Base-by-base conservation (phyloP, 2,888 invertebrate species). In the Caenorhabditis uteleia region DNA sequence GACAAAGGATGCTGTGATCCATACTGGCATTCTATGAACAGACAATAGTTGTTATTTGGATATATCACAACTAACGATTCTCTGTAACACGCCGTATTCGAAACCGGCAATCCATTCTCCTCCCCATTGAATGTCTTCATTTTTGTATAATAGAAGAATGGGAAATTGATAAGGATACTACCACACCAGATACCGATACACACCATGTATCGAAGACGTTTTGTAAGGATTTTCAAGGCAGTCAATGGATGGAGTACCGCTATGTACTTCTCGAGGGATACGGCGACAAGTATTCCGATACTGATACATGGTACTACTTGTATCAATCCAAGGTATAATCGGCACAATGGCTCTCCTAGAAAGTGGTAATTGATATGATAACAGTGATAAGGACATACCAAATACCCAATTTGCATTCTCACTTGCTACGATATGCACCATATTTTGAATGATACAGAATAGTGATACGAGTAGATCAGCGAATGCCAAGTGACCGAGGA, bases 391-490 rank as follows among this genome's bases (percentile, higher is more conserved):
- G 43, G 21, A 20, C 38, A 55, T 38, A 21, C 65, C 68, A 80
- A 82, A 46, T 7, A 76, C 75, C 82, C 82, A 82, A 29, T 68
- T 61, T 10, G 70, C 77, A 42, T 90, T 66, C 26, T 72, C 69
- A 25, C 69, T 62, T 42, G 85, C 87, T 54, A 91, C 87, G 84
- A 91, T 91, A 75, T 90, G 90, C 42, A 90, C 89, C 76, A 93
- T 87, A 83, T 91, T 93, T 84, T 93, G 93, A 84, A 91, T 90
- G 55, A 93, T 91, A 85, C 93, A 93, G 85, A 93, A 93, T 50
- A 92, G 88, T 8, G 91, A 92, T n/a, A 93, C 93, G 81, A 92
- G 91, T 74, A 93, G 88, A 85, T 93, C 93, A 3, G 93, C 93
- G 50, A 91, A 89, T 0, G 93, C 93, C 74, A 93, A 86, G 85